Conservation (phyloP, 2,888 invertebrate species). For the Drosophila niveifrons region DNA sequence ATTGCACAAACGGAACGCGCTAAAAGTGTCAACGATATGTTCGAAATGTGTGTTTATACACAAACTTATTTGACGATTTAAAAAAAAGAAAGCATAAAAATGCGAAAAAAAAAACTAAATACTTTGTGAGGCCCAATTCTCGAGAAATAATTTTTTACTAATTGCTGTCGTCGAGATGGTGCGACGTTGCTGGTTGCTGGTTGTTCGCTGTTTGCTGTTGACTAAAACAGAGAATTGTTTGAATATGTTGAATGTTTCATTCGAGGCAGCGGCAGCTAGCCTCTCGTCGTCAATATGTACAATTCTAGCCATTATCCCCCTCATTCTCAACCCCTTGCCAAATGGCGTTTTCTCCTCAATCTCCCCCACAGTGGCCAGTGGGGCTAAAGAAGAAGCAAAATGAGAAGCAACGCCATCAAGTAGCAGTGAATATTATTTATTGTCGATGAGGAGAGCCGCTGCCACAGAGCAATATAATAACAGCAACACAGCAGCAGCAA, state of each 20-base stretch:
- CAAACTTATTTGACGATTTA: no score
- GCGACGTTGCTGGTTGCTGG: slow-evolving; percentile 54
- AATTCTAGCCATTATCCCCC: neutral
- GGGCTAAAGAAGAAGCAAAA: slow-evolving; percentile 1
- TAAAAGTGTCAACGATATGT: no score
- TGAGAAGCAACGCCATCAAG: slow-evolving; percentile 27
- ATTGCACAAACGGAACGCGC: neutral
- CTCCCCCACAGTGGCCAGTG: neutral
- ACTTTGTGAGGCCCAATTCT: neutral
- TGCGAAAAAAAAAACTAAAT: neutral
- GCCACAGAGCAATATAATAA: slow-evolving; percentile 5
- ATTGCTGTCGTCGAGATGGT: slow-evolving; percentile 18
- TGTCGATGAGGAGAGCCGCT: slow-evolving; percentile 39
- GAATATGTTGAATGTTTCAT: slow-evolving; percentile 51
- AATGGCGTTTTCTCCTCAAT: neutral
- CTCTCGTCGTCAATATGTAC: slow-evolving; percentile 11
- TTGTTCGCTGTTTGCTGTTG: slow-evolving; percentile 64
- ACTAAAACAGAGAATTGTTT: slow-evolving; percentile 56
- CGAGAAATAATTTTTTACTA: slow-evolving; percentile 3
- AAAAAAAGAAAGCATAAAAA: neutral
- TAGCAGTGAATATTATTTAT: slow-evolving; percentile 67
- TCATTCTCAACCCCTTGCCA: neutral
- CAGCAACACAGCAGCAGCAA: neutral
- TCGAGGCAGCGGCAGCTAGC: slow-evolving; percentile 12
- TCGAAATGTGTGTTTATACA: no score